Conservation (phyloP, 2,113 vertebrate genomes). For the Otus sunia region DNA sequence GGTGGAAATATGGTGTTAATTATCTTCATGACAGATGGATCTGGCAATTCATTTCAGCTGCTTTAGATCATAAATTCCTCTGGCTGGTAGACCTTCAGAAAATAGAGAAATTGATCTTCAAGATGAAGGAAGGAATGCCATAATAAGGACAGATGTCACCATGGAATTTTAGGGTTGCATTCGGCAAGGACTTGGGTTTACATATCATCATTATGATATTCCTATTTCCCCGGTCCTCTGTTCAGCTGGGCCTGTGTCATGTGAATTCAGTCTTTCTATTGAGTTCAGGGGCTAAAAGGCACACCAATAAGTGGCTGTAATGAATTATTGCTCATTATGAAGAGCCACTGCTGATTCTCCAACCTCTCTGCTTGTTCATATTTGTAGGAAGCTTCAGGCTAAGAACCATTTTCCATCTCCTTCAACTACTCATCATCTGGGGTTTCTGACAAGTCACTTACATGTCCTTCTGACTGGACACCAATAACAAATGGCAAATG, state of each 20-base stretch:
- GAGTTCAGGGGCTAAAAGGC: background rate
- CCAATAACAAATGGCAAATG: background rate
- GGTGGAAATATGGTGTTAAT: slow-evolving; percentile 49
- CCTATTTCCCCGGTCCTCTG: background rate
- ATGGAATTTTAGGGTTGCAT: background rate
- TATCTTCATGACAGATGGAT: slow-evolving; percentile 51
- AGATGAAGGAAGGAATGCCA: slow-evolving; percentile 41
- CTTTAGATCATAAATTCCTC: slow-evolving; percentile 28
- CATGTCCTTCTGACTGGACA: background rate
- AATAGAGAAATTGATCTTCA: slow-evolving; percentile 16
- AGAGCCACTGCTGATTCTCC: background rate
- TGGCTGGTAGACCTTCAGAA: slow-evolving; percentile 40
- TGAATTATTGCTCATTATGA: background rate
- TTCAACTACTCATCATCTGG: background rate
- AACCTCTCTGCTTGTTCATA: background rate
- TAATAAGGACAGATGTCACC: slow-evolving; percentile 18
- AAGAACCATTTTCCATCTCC: background rate
- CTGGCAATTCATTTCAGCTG: slow-evolving; percentile 38
- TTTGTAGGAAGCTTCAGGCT: background rate
- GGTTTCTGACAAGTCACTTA: background rate
- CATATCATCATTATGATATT: background rate
- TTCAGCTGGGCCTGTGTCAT: background rate
- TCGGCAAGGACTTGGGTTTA: background rate
- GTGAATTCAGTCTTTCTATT: background rate
- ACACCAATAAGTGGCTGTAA: background rate